Percentiles rank a stretch among this genome's conserved stretches.
These are phyloP conservation scores for Hippocampus guttulatus DNA, from an alignment of 2,113 vertebrate species.

Conservation along the genomic window DNA sequence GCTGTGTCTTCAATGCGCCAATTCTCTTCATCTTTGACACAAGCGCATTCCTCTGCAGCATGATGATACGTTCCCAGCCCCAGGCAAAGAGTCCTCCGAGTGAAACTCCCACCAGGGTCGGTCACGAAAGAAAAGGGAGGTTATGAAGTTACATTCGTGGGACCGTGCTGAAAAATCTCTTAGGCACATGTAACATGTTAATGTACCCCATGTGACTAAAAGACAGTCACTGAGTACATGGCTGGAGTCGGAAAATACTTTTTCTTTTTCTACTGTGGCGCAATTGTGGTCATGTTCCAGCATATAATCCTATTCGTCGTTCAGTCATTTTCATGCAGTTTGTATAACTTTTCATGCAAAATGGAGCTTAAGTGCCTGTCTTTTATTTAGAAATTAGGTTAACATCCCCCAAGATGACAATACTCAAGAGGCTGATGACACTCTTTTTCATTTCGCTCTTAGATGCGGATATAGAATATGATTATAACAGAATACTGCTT, in stretches of 20 bases:
- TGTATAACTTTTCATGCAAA: slow-evolving; percentile 20
- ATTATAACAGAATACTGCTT: not conserved
- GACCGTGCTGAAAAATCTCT: slow-evolving; percentile 44
- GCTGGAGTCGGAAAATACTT: slow-evolving; percentile 29
- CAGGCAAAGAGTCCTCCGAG: slow-evolving; percentile 17
- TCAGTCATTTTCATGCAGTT: slow-evolving; percentile 21
- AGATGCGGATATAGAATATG: not conserved
- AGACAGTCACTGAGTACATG: slow-evolving; percentile 13
- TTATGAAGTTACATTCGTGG: slow-evolving; percentile 19
- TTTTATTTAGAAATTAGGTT: slow-evolving; percentile 16
- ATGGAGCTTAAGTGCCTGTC: slow-evolving; percentile 12
- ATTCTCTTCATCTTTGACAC: not conserved
- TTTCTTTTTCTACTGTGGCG: slow-evolving; percentile 1
- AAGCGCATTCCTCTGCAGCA: slow-evolving; percentile 1
- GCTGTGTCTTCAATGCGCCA: slow-evolving; percentile 9
- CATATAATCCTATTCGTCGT: slow-evolving; percentile 15
- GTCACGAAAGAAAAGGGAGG: slow-evolving; percentile 23
- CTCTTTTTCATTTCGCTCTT: slow-evolving; percentile 6
- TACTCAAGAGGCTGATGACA: slow-evolving; percentile 3
- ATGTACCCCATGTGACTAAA: slow-evolving; percentile 27
- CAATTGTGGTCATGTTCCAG: slow-evolving; percentile 13
- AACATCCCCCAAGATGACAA: slow-evolving; percentile 10
- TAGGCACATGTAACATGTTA: slow-evolving; percentile 42
- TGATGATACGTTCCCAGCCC: slow-evolving; percentile 23
- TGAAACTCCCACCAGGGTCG: slow-evolving; percentile 30